phyloP scores from a whole-genome alignment of 2,888 invertebrate genomes.

The Platynereis dumerilii region DNA sequence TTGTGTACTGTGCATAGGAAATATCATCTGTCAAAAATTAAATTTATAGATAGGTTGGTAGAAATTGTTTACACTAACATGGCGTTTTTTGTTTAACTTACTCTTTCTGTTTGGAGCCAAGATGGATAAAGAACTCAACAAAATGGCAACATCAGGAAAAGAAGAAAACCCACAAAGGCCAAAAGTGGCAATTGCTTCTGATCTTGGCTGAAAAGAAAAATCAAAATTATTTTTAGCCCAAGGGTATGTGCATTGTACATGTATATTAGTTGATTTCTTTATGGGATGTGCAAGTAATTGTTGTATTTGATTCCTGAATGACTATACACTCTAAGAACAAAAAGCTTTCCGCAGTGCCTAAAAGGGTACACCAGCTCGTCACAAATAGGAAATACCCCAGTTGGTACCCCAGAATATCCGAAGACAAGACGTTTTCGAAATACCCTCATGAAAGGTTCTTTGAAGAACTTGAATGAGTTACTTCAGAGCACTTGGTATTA shows the following conservation, averaged over 20 bases:
- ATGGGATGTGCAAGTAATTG: too few relatives aligned
- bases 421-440: too few relatives aligned
- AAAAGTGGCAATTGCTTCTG: slow-evolving; percentile 1
- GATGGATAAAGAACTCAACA: not conserved
- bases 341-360: too few relatives aligned
- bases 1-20: not conserved
- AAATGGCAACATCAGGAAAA: slow-evolving; percentile 3
- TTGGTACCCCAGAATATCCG: too few relatives aligned
- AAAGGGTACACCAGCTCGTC: too few relatives aligned
- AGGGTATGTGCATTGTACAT: not conserved
- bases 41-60: not conserved
- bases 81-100: not conserved
- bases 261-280: not conserved
- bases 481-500: too few relatives aligned
- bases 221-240: not conserved
- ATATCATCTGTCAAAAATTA: not conserved
- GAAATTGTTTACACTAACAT: not conserved
- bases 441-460: too few relatives aligned
- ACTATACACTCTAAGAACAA: too few relatives aligned
- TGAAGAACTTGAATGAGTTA: too few relatives aligned
- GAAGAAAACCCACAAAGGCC: not conserved
- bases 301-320: too few relatives aligned
- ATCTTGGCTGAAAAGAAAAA: not conserved
- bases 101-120: not conserved
- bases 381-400: too few relatives aligned